A percentile compares a stretch with the other conserved stretches of the same genome.
These are phyloP conservation scores for Coryphaenoides rupestris DNA, from an alignment of 2,113 vertebrate genomes.

Conservation along the genomic window DNA sequence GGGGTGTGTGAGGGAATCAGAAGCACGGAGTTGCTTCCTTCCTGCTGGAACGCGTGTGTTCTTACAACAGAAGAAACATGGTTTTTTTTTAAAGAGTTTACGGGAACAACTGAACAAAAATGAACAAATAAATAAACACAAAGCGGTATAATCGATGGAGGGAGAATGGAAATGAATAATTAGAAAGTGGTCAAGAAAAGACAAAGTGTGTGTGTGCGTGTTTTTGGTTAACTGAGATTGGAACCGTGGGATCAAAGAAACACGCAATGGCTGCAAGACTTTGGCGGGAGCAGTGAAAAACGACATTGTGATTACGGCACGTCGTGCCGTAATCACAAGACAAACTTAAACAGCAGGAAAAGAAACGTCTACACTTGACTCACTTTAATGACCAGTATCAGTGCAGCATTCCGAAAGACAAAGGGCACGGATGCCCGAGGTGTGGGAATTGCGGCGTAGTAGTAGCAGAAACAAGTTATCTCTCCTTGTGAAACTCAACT, in stretches of 20 bases:
- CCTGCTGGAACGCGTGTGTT: slow-evolving; percentile 21
- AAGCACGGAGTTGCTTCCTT: slow-evolving; percentile 11
- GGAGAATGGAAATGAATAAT: background rate
- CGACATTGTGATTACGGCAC: too few species aligned
- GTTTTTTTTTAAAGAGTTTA: background rate
- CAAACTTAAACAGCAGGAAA: background rate
- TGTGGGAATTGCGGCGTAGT: slow-evolving; percentile 36
- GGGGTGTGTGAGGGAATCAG: slow-evolving; percentile 15
- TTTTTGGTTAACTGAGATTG: too few species aligned
- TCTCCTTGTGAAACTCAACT: slow-evolving; percentile 53
- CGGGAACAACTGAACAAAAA: background rate
- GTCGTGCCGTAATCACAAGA: too few species aligned
- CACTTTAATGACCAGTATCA: background rate
- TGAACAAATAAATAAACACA: background rate
- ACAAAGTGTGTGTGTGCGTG: too few species aligned
- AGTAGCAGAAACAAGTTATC: slow-evolving; percentile 44
- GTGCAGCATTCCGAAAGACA: slow-evolving; percentile 36
- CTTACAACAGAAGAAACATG: background rate
- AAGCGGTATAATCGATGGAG: background rate
- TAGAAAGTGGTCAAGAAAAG: background rate
- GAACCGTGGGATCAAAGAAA: background rate
- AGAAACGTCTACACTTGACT: background rate
- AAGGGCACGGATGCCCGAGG: slow-evolving; percentile 34
- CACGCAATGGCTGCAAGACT: background rate
- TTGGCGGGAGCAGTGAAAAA: too few species aligned